Percentiles rank a stretch among this genome's conserved stretches.
These are phyloP conservation scores for Oophaga sylvatica DNA, from an alignment of 2,797 vertebrate genomes.

Conservation along the genomic window DNA sequence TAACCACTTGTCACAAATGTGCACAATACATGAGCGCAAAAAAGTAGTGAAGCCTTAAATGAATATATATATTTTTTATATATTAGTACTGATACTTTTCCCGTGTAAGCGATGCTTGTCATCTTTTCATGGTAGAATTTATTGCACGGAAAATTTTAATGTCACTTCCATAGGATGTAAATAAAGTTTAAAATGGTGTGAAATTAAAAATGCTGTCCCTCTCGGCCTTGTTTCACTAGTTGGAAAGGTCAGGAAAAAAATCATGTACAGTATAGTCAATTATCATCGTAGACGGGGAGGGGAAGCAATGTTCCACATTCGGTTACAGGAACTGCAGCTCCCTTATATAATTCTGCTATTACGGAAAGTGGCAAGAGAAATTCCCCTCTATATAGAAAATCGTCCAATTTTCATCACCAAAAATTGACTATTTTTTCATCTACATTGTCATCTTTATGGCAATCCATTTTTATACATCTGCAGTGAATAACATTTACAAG, in stretches of 20 bases:
- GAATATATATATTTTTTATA: neutral
- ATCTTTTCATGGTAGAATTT: neutral
- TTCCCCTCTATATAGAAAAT: neutral
- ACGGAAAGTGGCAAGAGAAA: neutral
- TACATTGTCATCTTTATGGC: too few relatives aligned
- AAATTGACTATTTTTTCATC: too few relatives aligned
- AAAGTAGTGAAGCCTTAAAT: too few relatives aligned
- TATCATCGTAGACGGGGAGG: neutral
- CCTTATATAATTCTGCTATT: neutral
- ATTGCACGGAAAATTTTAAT: neutral
- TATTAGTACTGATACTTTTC: neutral
- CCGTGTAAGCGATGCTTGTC: neutral
- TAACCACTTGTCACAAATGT: too few relatives aligned
- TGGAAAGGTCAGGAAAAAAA: neutral
- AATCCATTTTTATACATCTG: too few relatives aligned
- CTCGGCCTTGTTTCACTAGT: neutral
- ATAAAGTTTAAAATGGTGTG: neutral
- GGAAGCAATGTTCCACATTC: neutral
- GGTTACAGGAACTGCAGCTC: neutral
- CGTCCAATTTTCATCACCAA: too few relatives aligned
- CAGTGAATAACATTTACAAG: too few relatives aligned
- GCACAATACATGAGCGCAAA: too few relatives aligned
- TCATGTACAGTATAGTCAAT: neutral
- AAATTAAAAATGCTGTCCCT: neutral
- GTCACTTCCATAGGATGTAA: neutral